Evolutionary conservation across 2,888 invertebrate species (phyloP).

Genomic region (Boloria euphrosyne): DNA sequence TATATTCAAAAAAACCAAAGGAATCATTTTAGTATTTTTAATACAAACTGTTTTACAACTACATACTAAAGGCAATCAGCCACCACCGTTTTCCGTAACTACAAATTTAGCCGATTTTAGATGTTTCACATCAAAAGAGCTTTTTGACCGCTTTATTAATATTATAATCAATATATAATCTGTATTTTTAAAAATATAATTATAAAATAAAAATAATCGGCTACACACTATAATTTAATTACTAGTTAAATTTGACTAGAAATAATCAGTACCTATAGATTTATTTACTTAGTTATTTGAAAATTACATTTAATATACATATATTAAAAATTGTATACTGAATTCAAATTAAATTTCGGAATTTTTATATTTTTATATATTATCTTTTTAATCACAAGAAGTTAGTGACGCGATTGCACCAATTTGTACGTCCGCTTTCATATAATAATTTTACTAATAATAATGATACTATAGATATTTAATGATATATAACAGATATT

Average conservation of each 20-base stretch:
- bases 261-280: slow-evolving; percentile 63
- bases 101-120: no score
- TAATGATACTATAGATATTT: not conserved
- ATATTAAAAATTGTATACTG: slow-evolving; percentile 7
- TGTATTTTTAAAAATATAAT: slow-evolving; percentile 32
- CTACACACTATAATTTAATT: slow-evolving; percentile 58
- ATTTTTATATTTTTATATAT: not conserved
- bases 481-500: slow-evolving; percentile 1
- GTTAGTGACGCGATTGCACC: slow-evolving; percentile 16
- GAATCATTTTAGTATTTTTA: no score
- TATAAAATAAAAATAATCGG: slow-evolving; percentile 51
- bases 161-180: slow-evolving; percentile 32
- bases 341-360: slow-evolving; percentile 2
- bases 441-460: slow-evolving; percentile 1
- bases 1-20: no score
- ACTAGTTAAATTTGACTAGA: slow-evolving; percentile 76
- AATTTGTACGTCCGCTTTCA: slow-evolving; percentile 22
- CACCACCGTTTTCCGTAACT: no score
- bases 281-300: slow-evolving; percentile 22
- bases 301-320: not conserved
- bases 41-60: no score
- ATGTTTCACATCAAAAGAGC: no score
- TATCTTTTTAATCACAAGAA: slow-evolving; percentile 3
- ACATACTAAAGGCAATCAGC: no score
- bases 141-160: slow-evolving; percentile 26